Conservation (phyloP, 2,888 invertebrate species). For the Ophion costatus region DNA sequence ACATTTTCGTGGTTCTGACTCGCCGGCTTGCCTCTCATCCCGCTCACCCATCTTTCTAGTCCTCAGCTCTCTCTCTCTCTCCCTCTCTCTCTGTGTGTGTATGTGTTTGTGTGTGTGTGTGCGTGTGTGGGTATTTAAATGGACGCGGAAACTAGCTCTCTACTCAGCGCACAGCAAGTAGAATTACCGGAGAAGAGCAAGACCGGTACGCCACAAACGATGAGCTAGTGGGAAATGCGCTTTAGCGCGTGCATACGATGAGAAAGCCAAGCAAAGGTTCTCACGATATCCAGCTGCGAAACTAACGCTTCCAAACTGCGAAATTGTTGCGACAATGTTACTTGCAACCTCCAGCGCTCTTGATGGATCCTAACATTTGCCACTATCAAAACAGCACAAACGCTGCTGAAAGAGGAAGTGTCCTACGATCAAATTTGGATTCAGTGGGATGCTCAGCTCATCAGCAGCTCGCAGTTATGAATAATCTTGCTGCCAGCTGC, state of each 20-base stretch:
- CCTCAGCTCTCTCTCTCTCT: constrained; percentile 3
- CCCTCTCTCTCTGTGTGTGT: background rate
- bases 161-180: constrained; percentile 27
- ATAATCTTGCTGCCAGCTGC: background rate
- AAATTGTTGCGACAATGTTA: constrained; percentile 28
- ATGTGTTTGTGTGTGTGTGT: background rate
- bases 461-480: constrained; percentile 5
- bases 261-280: constrained; percentile 3
- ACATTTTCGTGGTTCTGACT: constrained; percentile 58
- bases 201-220: constrained; percentile 24
- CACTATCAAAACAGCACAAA: constrained; percentile 13
- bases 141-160: constrained; percentile 15
- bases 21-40: constrained; percentile 31
- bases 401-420: constrained; percentile 7
- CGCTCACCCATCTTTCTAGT: constrained; percentile 33
- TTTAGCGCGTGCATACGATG: constrained; percentile 1
- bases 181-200: constrained; percentile 33
- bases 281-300: background rate
- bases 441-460: background rate
- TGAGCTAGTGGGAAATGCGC: constrained; percentile 36
- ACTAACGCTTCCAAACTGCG: constrained; percentile 18
- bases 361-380: constrained; percentile 6
- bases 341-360: background rate
- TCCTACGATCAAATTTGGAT: background rate
- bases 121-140: background rate